Evolutionary conservation across 2,888 invertebrate species (phyloP).

Genomic region (Cetonia aurata): DNA sequence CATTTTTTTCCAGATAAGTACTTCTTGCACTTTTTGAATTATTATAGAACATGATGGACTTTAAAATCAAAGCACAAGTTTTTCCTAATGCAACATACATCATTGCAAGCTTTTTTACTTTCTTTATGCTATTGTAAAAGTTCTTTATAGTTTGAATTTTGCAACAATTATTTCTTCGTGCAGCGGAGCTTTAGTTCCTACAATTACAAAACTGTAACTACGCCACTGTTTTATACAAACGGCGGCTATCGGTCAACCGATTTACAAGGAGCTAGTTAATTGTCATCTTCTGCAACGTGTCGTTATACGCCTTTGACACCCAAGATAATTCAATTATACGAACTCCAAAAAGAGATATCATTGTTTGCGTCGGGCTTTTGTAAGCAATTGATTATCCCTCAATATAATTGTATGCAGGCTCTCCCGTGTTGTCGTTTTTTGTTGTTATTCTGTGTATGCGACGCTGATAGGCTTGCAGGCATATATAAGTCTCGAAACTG

Average conservation of each 20-base stretch:
- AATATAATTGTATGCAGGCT: slow-evolving; percentile 46
- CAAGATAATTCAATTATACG: slow-evolving; percentile 55
- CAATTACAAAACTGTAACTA: not conserved
- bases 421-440: slow-evolving; percentile 32
- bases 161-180: no score
- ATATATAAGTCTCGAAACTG: slow-evolving; percentile 30
- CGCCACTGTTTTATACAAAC: slow-evolving; percentile 34
- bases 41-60: no score
- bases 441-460: slow-evolving; percentile 30
- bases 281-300: slow-evolving; percentile 59
- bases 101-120: no score
- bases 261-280: slow-evolving; percentile 59
- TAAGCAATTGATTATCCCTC: slow-evolving; percentile 48
- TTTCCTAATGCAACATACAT: no score
- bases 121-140: no score
- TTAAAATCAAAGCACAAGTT: no score
- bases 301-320: slow-evolving; percentile 51
- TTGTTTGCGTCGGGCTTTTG: slow-evolving; percentile 50
- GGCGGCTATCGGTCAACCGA: slow-evolving; percentile 20
- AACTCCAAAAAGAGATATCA: slow-evolving; percentile 50
- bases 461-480: slow-evolving; percentile 34
- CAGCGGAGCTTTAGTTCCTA: no score
- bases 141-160: no score
- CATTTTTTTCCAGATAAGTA: no score
- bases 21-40: no score